Conservation (phyloP, 2,888 invertebrate species). For the Agriotes lineatus region DNA sequence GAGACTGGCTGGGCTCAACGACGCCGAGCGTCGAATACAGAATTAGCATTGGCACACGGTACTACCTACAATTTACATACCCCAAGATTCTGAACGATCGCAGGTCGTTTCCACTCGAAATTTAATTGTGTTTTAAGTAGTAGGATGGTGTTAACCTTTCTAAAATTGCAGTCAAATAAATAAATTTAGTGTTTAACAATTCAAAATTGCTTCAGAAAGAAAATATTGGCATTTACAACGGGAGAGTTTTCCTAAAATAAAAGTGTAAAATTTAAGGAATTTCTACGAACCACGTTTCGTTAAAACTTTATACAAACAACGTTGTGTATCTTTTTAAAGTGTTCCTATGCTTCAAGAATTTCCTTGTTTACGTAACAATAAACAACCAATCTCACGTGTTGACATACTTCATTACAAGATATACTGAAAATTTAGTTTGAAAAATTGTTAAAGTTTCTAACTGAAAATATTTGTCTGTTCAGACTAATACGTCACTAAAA, state of each 20-base stretch:
- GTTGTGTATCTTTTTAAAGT: slow-evolving; percentile 18
- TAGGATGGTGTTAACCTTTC: background rate
- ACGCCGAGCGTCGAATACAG: slow-evolving; percentile 54
- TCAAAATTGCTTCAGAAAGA: no score
- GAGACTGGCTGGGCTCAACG: slow-evolving; percentile 59
- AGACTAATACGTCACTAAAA: background rate
- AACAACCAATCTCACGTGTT: slow-evolving; percentile 25
- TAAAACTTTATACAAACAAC: slow-evolving; percentile 21
- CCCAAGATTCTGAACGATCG: slow-evolving; percentile 37
- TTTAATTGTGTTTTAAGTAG: slow-evolving; percentile 37
- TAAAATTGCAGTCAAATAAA: background rate
- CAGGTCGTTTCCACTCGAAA: slow-evolving; percentile 42
- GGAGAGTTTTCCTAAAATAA: slow-evolving; percentile 24
- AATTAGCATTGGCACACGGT: slow-evolving; percentile 61
- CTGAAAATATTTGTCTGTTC: background rate
- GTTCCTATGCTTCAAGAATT: slow-evolving; percentile 22
- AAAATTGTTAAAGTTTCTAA: background rate
- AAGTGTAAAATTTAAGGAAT: slow-evolving; percentile 7
- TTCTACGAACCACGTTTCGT: background rate
- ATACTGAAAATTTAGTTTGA: background rate
- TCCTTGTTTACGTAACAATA: slow-evolving; percentile 32
- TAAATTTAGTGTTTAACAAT: no score
- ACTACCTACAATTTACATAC: slow-evolving; percentile 49
- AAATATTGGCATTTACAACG: no score
- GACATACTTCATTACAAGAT: slow-evolving; percentile 25